Evolutionary conservation across 2,113 vertebrate species (phyloP).

Genomic region (Pedionomus torquatus): DNA sequence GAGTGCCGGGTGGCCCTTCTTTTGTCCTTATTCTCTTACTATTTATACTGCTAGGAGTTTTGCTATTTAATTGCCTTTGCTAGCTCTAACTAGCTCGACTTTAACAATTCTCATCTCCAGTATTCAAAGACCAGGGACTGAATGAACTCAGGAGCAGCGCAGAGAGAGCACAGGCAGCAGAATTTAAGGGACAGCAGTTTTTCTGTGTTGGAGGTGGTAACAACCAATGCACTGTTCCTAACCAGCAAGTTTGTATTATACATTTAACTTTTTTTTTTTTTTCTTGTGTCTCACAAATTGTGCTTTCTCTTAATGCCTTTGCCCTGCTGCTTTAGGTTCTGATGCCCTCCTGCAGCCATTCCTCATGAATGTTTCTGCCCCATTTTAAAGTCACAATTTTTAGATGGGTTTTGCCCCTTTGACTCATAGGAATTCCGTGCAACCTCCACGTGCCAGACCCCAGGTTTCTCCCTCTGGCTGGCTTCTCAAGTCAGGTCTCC

Average conservation of each 20-base stretch:
- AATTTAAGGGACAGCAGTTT: neutral
- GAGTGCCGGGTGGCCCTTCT: neutral
- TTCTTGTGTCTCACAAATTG: neutral
- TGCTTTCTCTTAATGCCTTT: neutral
- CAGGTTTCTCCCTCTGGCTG: neutral
- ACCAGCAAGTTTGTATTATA: neutral
- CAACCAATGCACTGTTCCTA: neutral
- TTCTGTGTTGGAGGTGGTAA: neutral
- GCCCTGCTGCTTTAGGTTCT: neutral
- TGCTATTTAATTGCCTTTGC: constrained; percentile 38
- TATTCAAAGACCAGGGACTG: neutral
- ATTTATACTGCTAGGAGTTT: constrained; percentile 36
- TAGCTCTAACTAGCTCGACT: neutral
- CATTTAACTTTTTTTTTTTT: neutral
- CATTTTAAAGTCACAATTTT: neutral
- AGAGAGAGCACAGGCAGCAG: neutral
- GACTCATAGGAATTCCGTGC: neutral
- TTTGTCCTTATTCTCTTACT: constrained; percentile 54
- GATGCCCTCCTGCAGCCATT: neutral
- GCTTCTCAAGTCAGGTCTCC: neutral
- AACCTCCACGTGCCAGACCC: neutral
- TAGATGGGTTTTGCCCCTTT: neutral
- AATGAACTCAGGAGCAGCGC: neutral
- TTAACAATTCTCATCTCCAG: neutral
- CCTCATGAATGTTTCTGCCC: neutral